A percentile compares a stretch with the other conserved stretches of the same genome.
These are phyloP conservation scores for Acrocephalus kingi DNA, from an alignment of 2,113 vertebrate genomes.

Conservation along the genomic window DNA sequence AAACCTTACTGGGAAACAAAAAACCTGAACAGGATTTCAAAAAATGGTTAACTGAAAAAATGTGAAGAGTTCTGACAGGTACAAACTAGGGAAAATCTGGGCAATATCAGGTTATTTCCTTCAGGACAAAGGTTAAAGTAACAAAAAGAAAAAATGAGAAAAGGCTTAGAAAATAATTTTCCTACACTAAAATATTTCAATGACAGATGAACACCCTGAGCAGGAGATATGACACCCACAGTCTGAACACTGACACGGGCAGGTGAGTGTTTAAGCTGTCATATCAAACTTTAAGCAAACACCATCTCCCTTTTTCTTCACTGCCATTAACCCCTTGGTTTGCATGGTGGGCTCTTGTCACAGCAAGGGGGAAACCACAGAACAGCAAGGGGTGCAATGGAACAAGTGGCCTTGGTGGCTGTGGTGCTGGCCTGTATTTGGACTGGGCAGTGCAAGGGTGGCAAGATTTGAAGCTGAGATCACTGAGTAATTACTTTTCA, in stretches of 20 bases:
- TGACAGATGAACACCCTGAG: not conserved
- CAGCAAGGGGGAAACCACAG: not conserved
- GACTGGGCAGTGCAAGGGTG: too few species aligned
- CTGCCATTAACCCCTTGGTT: not conserved
- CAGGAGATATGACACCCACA: accelerated
- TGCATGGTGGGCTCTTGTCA: accelerated
- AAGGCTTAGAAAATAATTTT: not conserved
- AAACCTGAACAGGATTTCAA: not conserved
- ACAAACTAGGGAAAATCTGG: not conserved
- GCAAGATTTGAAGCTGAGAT: not conserved
- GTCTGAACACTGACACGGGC: accelerated
- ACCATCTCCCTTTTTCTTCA: not conserved
- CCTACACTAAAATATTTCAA: not conserved
- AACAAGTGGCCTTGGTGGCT: not conserved
- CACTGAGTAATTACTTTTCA: not conserved
- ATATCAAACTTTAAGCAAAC: not conserved
- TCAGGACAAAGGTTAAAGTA: not conserved
- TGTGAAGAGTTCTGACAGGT: not conserved
- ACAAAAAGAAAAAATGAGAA: not conserved
- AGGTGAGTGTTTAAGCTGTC: not conserved
- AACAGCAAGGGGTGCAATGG: accelerated
- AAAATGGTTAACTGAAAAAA: not conserved
- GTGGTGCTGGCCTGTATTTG: accelerated
- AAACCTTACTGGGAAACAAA: not conserved
- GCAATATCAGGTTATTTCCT: not conserved